phyloP scores from a whole-genome alignment of 2,888 invertebrate species.

The Megalurothrips usitatus region DNA sequence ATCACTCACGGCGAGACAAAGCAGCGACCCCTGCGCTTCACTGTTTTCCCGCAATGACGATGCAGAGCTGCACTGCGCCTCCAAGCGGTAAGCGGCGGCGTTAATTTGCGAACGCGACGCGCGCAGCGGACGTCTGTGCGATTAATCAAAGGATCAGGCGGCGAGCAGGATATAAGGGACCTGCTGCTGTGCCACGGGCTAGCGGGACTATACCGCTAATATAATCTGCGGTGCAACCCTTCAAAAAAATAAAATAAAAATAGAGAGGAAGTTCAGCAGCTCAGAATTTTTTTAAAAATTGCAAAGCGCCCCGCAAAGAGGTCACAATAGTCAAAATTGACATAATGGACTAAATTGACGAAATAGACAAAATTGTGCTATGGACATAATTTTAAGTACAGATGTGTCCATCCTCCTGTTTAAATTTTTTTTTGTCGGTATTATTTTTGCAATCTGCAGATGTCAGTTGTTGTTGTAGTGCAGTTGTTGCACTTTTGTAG shows the following conservation, averaged over 20 bases:
- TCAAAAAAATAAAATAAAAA: not conserved
- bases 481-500: too few relatives aligned
- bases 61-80: not conserved
- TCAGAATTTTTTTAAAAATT: too few relatives aligned
- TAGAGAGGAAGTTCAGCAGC: too few relatives aligned
- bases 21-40: not conserved
- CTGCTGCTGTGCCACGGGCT: not conserved
- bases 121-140: not conserved
- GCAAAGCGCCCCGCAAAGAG: too few relatives aligned
- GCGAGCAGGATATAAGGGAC: not conserved
- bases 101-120: not conserved
- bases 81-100: not conserved
- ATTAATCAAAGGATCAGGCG: conserved; percentile 19
- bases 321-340: too few relatives aligned
- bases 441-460: too few relatives aligned
- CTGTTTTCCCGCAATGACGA: not conserved
- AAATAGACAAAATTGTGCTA: too few relatives aligned
- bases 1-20: not conserved
- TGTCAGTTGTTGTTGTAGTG: too few relatives aligned
- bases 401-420: too few relatives aligned
- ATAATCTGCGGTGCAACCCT: not conserved
- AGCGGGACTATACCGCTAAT: not conserved
- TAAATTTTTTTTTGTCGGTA: too few relatives aligned
- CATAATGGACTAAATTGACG: too few relatives aligned
- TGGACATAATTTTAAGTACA: too few relatives aligned